Percentiles rank a stretch among this genome's conserved stretches.
Conservation (phyloP, 2,113 vertebrate species). For the Sinosuthora webbiana region DNA sequence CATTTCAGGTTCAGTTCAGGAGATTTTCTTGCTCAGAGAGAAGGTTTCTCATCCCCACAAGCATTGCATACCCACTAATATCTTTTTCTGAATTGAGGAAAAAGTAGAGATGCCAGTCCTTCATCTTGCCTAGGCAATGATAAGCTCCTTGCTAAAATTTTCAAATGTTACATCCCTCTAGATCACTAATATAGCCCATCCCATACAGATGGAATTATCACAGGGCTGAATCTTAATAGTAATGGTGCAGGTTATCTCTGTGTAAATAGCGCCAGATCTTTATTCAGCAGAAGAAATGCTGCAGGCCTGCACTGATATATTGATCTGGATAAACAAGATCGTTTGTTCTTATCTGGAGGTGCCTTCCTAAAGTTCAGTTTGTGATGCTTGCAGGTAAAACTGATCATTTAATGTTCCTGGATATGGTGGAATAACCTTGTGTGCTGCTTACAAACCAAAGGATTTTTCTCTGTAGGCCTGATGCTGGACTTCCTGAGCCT, state of each 20-base stretch:
- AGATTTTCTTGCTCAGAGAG: neutral
- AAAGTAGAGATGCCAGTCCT: neutral
- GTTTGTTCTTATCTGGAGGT: neutral
- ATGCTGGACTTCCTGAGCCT: neutral
- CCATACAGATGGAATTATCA: neutral
- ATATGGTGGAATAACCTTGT: neutral
- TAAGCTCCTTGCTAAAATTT: constrained; percentile 16
- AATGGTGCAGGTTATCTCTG: neutral
- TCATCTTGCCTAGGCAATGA: neutral
- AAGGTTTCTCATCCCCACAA: neutral
- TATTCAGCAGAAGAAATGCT: constrained; percentile 23
- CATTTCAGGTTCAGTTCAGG: neutral
- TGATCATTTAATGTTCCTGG: neutral
- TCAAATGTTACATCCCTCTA: neutral
- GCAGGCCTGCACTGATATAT: neutral
- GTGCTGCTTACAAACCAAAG: neutral
- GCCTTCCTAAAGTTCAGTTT: neutral
- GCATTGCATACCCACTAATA: neutral
- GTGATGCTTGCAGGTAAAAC: neutral
- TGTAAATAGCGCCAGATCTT: neutral
- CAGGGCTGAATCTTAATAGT: neutral
- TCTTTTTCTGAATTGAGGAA: neutral
- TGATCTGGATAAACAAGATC: constrained; percentile 3
- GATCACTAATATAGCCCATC: neutral
- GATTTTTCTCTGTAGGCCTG: neutral